These are phyloP conservation scores for Belonocnema kinseyi DNA, from an alignment of 1,140 invertebrate species.

Conservation along the genomic window DNA sequence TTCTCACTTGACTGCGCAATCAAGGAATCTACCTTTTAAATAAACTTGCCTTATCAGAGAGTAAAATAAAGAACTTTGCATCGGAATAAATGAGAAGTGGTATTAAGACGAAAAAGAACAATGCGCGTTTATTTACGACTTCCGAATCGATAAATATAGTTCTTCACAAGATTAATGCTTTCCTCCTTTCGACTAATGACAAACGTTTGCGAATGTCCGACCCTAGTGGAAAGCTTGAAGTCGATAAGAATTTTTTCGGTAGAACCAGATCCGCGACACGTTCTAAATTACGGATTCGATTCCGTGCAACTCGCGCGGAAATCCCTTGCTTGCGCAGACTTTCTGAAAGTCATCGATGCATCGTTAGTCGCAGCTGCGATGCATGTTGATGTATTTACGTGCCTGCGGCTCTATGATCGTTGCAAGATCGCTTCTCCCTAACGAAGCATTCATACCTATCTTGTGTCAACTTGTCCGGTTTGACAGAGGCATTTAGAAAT, in stretches of 20 bases:
- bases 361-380: slow-evolving; percentile 27
- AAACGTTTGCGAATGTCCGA: neutral
- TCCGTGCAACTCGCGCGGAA: neutral
- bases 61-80: neutral
- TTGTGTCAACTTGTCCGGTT: slow-evolving; percentile 5
- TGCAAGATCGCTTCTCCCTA: slow-evolving; percentile 20
- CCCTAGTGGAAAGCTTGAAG: neutral
- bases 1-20: slow-evolving; percentile 2
- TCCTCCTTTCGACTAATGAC: slow-evolving; percentile 14
- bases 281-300: slow-evolving; percentile 28
- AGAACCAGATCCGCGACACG: neutral
- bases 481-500: slow-evolving; percentile 22
- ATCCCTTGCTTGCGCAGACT: neutral
- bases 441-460: slow-evolving; percentile 27
- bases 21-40: slow-evolving; percentile 5
- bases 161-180: neutral
- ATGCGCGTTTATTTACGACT: slow-evolving; percentile 17
- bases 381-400: slow-evolving; percentile 26
- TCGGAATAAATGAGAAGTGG: slow-evolving; percentile 9
- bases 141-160: slow-evolving; percentile 13
- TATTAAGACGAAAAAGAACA: neutral
- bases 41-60: neutral
- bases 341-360: slow-evolving; percentile 28
- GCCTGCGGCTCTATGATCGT: slow-evolving; percentile 24
- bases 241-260: slow-evolving; percentile 13